Percentiles rank a stretch among this genome's conserved stretches.
Evolutionary conservation across 2,797 vertebrate species (phyloP).

Genomic region (Molossus molossus): DNA sequence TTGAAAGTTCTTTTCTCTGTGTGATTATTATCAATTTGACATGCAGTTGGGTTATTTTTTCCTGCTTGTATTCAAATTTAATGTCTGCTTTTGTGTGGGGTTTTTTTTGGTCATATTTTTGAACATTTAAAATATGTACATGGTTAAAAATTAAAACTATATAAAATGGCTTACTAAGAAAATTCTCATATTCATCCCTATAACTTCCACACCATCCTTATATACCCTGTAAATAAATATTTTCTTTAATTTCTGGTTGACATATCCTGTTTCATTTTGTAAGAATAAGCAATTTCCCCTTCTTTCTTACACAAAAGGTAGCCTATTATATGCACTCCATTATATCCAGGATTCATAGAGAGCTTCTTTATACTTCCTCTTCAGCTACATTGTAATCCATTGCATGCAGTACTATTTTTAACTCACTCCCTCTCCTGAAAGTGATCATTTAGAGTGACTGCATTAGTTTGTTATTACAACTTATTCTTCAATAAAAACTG

Average conservation of each 20-base stretch:
- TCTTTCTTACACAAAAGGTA: background rate
- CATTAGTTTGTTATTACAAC: background rate
- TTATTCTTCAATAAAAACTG: constrained; percentile 30
- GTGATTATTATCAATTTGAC: constrained; percentile 14
- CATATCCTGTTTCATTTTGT: constrained; percentile 44
- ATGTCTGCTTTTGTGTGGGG: background rate
- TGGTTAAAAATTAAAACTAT: constrained; percentile 44
- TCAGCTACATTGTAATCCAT: background rate
- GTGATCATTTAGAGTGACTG: background rate
- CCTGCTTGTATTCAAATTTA: constrained; percentile 36
- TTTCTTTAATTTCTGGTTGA: constrained; percentile 10
- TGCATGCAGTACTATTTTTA: background rate
- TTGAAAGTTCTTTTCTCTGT: background rate
- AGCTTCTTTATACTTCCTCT: background rate
- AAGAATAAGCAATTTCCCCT: constrained; percentile 27
- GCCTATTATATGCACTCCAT: background rate
- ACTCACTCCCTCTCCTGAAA: background rate
- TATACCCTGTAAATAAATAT: background rate
- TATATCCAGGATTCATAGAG: background rate
- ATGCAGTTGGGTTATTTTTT: background rate
- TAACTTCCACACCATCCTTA: background rate
- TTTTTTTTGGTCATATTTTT: constrained; percentile 49
- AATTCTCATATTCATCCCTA: background rate
- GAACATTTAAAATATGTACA: constrained; percentile 34
- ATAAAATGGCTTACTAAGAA: background rate